phyloP scores from a whole-genome alignment of 2,888 invertebrate genomes.

The Mycogona germanica region DNA sequence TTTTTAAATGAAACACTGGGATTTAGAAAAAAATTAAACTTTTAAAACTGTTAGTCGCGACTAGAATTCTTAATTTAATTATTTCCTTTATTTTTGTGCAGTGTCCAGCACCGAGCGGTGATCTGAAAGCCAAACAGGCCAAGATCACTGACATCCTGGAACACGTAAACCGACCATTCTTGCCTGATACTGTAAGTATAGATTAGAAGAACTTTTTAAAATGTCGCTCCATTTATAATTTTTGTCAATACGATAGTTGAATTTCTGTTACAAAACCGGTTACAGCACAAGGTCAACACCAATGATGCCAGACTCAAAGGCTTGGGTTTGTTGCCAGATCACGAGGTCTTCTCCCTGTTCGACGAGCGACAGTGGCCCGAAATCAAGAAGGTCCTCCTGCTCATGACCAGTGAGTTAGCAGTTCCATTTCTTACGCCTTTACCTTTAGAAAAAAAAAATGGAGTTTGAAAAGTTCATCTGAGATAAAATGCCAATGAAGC shows the following conservation, averaged over 20 bases:
- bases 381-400: conserved; percentile 17
- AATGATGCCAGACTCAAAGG: background rate
- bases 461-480: background rate
- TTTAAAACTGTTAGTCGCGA: no score
- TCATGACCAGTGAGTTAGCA: background rate
- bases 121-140: background rate
- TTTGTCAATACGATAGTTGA: background rate
- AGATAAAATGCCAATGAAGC: background rate
- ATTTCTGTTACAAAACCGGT: no score
- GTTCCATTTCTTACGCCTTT: background rate
- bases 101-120: background rate
- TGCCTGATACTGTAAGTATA: background rate
- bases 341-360: conserved; percentile 20
- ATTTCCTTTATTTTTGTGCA: background rate
- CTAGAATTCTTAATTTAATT: background rate
- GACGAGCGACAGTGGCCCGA: conserved; percentile 18
- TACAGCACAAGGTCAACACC: background rate
- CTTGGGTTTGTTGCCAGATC: conserved; percentile 13
- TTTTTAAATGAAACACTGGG: no score
- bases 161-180: background rate
- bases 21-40: no score
- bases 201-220: background rate
- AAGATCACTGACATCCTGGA: background rate
- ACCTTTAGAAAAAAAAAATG: no score
- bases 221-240: background rate